Conservation (phyloP, 1,140 invertebrate species). For the Drosophila bocqueti region DNA sequence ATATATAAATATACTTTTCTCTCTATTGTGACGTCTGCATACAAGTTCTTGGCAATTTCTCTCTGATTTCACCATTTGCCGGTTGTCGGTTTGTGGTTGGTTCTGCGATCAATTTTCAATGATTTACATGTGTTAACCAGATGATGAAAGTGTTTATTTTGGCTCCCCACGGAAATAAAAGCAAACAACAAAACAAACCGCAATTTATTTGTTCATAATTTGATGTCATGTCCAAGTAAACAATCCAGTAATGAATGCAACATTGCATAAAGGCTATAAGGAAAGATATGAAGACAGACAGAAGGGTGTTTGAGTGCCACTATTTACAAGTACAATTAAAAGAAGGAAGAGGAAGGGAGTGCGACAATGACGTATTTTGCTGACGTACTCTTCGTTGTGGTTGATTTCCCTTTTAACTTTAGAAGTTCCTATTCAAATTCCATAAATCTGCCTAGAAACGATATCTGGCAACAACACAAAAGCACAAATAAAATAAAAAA, state of each 20-base stretch:
- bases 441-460: slow-evolving; percentile 62
- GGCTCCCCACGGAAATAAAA: slow-evolving; percentile 14
- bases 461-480: slow-evolving; percentile 56
- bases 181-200: slow-evolving; percentile 9
- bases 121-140: slow-evolving; percentile 25
- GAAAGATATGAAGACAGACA: background rate
- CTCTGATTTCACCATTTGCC: slow-evolving; percentile 47
- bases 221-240: slow-evolving; percentile 39
- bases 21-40: slow-evolving; percentile 60
- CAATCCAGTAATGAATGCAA: slow-evolving; percentile 49
- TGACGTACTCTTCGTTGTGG: slow-evolving; percentile 14
- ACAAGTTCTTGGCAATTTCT: slow-evolving; percentile 40
- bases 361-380: slow-evolving; percentile 27
- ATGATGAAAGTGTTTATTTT: slow-evolving; percentile 60
- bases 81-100: background rate
- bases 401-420: slow-evolving; percentile 13
- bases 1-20: background rate
- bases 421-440: slow-evolving; percentile 5
- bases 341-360: slow-evolving; percentile 17
- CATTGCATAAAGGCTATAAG: slow-evolving; percentile 20
- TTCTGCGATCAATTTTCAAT: slow-evolving; percentile 36
- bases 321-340: slow-evolving; percentile 35
- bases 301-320: slow-evolving; percentile 15
- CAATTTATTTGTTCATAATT: slow-evolving; percentile 34
- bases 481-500: slow-evolving; percentile 64